Evolutionary conservation across 2,113 vertebrate species (phyloP), one percentile per base, ranked within the genome.

Genomic region (Mus spicilegus): DNA sequence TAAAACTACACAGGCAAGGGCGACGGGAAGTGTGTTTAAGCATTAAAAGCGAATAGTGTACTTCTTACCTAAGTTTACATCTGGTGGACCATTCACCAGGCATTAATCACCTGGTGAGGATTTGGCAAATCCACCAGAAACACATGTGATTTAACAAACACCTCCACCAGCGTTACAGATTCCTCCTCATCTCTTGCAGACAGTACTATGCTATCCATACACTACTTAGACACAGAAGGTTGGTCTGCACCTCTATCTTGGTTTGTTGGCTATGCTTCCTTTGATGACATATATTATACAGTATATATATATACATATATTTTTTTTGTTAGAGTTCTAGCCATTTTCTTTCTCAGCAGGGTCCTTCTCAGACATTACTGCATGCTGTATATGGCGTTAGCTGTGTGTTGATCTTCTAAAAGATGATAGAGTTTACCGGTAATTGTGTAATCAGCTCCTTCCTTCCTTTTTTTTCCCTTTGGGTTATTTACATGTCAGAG

Each of bases 341-440:
- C 97, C 98, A 96, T 97, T 92, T 98, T 93, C 86, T 98, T 98
- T 98, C 97, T 97, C 98, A 97, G 97, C 98, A 97, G 97, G 98
- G 96, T 95, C 97, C 96, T 98, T 97, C 97, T 98, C 98, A 97
- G 96, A 98, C 98, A 98, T 98, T 98, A 98, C 98, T 98, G 98
- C 98, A 98, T 98, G 98, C 98, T 98, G 98, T 98, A 98, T 98
- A 98, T 98, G 98, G 98, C 98, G 97, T 98, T 98, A 98, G 98
- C 98, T 98, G 98, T 98, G 98, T 98, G 98, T 98, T 95, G 97
- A 98, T 98, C 98, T 97, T 97, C 97, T 96, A 95, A 89, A 95
- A 97, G 97, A 98, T 95, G 92, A 98, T 98, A 94, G 97, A 97
- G 97, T 97, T 98, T 98, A 98, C 98, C 97, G 94, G 97, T 97